Evolutionary conservation across 2,113 vertebrate genomes (phyloP).

Genomic region (Corythoichthys haematopterus): DNA sequence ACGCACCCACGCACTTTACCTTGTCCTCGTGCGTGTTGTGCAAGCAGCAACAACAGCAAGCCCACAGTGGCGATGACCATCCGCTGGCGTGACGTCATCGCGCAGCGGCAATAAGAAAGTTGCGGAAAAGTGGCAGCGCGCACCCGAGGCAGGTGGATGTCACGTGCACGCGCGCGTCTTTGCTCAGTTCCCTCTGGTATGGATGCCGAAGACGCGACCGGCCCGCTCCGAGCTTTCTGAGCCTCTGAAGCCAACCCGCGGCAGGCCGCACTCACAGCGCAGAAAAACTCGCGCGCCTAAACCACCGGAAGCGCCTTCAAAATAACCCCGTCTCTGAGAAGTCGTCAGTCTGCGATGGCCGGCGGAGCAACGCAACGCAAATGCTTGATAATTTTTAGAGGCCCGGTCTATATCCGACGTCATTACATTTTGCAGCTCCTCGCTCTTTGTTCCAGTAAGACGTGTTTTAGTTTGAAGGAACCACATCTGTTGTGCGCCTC

Average conservation of each 20-base stretch:
- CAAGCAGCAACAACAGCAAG: background rate
- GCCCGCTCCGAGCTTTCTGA: background rate
- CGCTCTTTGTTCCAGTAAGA: background rate
- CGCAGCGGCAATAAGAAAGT: background rate
- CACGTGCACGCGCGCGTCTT: background rate
- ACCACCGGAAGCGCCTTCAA: conserved; percentile 1
- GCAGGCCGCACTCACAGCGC: background rate
- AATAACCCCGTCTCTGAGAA: background rate
- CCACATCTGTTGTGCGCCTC: background rate
- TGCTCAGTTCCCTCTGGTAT: background rate
- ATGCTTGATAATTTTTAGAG: background rate
- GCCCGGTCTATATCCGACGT: background rate
- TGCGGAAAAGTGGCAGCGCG: background rate
- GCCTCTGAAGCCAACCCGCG: background rate
- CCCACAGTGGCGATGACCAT: background rate
- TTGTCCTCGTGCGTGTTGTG: background rate
- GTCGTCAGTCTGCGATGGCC: background rate
- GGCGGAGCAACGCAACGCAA: no score
- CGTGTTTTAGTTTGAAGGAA: background rate
- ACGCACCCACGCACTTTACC: background rate
- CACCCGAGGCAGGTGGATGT: background rate
- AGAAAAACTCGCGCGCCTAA: background rate
- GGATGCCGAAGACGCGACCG: background rate
- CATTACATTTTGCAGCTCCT: background rate
- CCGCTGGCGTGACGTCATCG: conserved; percentile 2